phyloP scores from a whole-genome alignment of 2,888 invertebrate genomes.

The Drosophila dives region DNA sequence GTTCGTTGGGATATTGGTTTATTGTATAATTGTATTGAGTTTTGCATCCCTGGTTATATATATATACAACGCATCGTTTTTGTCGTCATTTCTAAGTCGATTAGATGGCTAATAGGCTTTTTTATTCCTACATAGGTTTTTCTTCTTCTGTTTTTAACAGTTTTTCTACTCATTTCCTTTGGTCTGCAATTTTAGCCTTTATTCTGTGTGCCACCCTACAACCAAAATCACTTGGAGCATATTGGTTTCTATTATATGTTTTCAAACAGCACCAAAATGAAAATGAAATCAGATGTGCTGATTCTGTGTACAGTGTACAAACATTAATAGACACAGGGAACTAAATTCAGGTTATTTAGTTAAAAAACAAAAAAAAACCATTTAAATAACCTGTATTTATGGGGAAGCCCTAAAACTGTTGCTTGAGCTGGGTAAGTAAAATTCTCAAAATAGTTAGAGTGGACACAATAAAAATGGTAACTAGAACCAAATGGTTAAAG shows the following conservation, averaged over 20 bases:
- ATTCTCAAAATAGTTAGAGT: background rate
- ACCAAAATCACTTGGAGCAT: background rate
- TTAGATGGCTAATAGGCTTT: slow-evolving; percentile 61
- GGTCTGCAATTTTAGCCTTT: slow-evolving; percentile 9
- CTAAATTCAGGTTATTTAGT: slow-evolving; percentile 19
- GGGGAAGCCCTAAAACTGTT: slow-evolving; percentile 19
- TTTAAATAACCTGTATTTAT: slow-evolving; percentile 46
- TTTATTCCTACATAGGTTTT: slow-evolving; percentile 1
- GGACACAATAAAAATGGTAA: background rate
- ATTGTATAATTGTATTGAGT: background rate
- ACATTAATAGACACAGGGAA: background rate
- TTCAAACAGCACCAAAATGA: background rate
- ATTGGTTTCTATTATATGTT: background rate
- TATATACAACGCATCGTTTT: background rate
- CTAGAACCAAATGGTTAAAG: background rate
- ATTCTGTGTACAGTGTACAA: background rate
- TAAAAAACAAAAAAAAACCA: too few species aligned
- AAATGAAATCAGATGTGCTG: background rate
- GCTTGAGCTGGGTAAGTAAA: slow-evolving; percentile 12
- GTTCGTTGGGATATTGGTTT: background rate
- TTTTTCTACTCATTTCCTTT: slow-evolving; percentile 30
- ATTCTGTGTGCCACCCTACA: background rate
- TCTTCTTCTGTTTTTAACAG: background rate
- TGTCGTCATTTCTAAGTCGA: slow-evolving; percentile 38
- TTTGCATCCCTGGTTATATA: slow-evolving; percentile 8